Evolutionary conservation across 2,888 invertebrate genomes (phyloP).

Genomic region (Torymus texanus): DNA sequence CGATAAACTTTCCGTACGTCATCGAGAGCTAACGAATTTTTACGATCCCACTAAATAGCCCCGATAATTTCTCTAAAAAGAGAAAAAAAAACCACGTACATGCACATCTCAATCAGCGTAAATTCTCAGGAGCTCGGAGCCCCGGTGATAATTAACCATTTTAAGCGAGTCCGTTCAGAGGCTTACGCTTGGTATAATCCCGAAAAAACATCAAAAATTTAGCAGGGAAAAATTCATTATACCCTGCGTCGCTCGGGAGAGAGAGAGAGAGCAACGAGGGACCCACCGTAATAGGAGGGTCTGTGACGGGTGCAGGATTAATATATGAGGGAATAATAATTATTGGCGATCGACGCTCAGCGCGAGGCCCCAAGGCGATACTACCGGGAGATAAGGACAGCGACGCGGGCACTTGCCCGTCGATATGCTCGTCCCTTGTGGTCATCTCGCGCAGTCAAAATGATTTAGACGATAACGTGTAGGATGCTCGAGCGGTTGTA

Average conservation of each 20-base stretch:
- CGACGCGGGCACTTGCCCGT: neutral
- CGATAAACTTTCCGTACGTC: slow-evolving; percentile 18
- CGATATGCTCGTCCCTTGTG: slow-evolving; percentile 1
- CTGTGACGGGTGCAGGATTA: slow-evolving; percentile 43
- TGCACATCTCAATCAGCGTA: slow-evolving; percentile 49
- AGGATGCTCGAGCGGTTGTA: too few species aligned
- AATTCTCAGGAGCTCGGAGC: slow-evolving; percentile 30
- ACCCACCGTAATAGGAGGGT: slow-evolving; percentile 43
- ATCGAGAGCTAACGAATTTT: neutral
- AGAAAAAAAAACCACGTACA: neutral
- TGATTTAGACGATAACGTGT: slow-evolving; percentile 32
- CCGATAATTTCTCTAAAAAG: slow-evolving; percentile 13
- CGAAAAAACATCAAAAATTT: slow-evolving; percentile 35
- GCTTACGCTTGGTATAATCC: too few species aligned
- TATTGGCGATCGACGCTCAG: slow-evolving; percentile 48
- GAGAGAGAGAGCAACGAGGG: slow-evolving; percentile 7
- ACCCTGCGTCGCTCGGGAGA: neutral
- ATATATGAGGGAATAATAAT: slow-evolving; percentile 49
- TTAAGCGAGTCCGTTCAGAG: neutral
- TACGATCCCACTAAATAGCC: neutral
- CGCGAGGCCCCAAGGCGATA: slow-evolving; percentile 23
- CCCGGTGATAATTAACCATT: slow-evolving; percentile 22
- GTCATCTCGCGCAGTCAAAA: slow-evolving; percentile 15
- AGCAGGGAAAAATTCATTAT: slow-evolving; percentile 44
- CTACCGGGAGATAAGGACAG: slow-evolving; percentile 39